Evolutionary conservation across 2,888 invertebrate species (phyloP), one percentile per base, ranked within the genome.

Genomic region (Neelides folsomi): DNA sequence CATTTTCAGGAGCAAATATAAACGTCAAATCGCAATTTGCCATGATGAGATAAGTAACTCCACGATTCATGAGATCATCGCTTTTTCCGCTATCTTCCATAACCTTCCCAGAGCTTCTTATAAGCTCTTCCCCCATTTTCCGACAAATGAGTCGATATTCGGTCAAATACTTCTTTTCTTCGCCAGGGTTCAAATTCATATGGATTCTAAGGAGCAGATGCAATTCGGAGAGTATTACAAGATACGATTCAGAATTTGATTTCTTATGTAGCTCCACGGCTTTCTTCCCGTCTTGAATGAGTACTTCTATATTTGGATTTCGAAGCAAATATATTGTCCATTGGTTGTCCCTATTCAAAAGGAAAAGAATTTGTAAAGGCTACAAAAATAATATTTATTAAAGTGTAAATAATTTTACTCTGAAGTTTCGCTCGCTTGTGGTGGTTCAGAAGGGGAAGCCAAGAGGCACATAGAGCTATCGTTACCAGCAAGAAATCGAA

Each of bases 291-390:
- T 85, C 85, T 51, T 77, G 76, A 66, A 82, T 82, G 8, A 84
- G 71, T 54, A 77, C 77, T 51, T 77, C 77, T 9, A 80, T 74
- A 18, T 74, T 73, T 0, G 83, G 83, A 51, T 81, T 69, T 59
- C 77, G 77, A 44, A 86, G 68, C 20, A 79, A 79, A 67, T 86
- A 85, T n/a, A 84, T 70, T 0, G 84, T 84, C 80, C 83, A 82
- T 52, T 54, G 42, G n/a, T 49, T 54, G 27, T 63, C 63, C 41
- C 63, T 63, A 40, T 10, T 42, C 39, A 42, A 36, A 15, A 20
- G 13, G 38, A 1, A 46, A 51, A 46, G 9, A 8, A 9, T n/a
- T n/a, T n/a, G n/a, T n/a, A 10, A 13, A 35, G 16, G 16, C 4
- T 15, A 8, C 19, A 15, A 12, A 27, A 41, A 41, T 41, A 42